Base-by-base conservation (phyloP, 2,797 vertebrate genomes). In the Sebastes kiyomatsui region DNA sequence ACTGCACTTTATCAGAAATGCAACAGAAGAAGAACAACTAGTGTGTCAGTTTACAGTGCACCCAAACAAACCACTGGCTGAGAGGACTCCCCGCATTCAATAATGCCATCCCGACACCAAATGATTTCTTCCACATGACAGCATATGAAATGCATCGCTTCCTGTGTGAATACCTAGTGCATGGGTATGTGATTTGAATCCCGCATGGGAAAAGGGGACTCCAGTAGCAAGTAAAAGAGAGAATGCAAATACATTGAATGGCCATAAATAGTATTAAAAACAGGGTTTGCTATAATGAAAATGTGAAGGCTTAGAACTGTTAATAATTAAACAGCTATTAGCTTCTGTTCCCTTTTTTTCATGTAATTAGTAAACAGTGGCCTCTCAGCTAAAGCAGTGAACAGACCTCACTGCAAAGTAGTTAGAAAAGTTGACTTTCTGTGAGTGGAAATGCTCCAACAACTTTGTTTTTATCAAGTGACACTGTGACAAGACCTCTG, bases 401-500 rank as follows among this genome's bases (percentile, higher is more conserved):
- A 28, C 27, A 20, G 27, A 13, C 22, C 59, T 69, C 46, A 33
- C 6, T 60, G 42, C 10, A 72, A 54, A 16, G 28, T 20, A 27
- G 5, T 3, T 11, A 54, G 9, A 61, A 42, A 58, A 38, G 42
- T 67, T 58, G 4, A 75, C 42, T 73, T 74, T 35, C 28, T 64
- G 20, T 9, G 0, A 22, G 42, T 10, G 13, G 60, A 83, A 81
- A 64, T 22, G 22, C 69, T 52, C 59, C 23, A 7, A 16, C n/a
- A 38, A 55, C 22, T 75, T 52, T 38, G 22, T 2, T 72, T 75
- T 69, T 42, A 65, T 42, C 23, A 52, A 72, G 30, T 66, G 58
- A 42, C 42, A 72, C 16, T n/a, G 38, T 73, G 76, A 72, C 16
- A 74, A 46, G 49, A 69, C 79, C 66, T 58, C 22, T 72, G 65